These are phyloP conservation scores for Enteromius viviparus DNA, from an alignment of 2,797 vertebrate genomes.

Conservation along the genomic window DNA sequence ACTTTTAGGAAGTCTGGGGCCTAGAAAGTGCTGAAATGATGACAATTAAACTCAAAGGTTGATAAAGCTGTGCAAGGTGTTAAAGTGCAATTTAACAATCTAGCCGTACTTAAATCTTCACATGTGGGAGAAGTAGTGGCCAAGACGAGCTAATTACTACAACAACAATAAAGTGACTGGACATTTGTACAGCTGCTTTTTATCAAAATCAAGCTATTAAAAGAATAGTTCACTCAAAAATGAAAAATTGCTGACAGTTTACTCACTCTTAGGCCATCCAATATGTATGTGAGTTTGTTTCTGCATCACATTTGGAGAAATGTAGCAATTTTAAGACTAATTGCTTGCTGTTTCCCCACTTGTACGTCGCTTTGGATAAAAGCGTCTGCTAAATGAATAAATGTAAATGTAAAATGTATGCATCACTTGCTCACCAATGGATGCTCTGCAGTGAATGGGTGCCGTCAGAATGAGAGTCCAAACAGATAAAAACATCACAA, in stretches of 20 bases:
- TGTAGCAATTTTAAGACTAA: too few relatives aligned
- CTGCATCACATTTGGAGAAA: background rate
- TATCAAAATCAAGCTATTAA: background rate
- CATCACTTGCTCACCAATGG: background rate
- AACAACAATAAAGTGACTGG: background rate
- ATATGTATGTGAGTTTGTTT: background rate
- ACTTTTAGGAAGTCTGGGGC: constrained; percentile 45
- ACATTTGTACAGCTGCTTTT: constrained; percentile 7
- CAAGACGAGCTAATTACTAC: background rate
- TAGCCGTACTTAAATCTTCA: background rate
- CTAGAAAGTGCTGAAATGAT: background rate
- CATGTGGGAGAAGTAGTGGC: background rate
- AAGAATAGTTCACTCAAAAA: background rate
- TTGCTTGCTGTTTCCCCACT: too few relatives aligned
- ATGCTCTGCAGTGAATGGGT: background rate
- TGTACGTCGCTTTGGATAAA: too few relatives aligned
- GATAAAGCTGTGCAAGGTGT: constrained; percentile 11
- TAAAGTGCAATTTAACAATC: background rate
- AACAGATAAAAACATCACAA: background rate
- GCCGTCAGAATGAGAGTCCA: background rate
- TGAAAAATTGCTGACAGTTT: background rate
- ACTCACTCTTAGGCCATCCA: background rate
- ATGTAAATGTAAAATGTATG: too few relatives aligned
- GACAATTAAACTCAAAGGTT: background rate
- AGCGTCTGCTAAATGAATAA: too few relatives aligned